These are phyloP conservation scores for Oikopleura dioica DNA, from an alignment of 23 tunicate species.

Conservation along the genomic window DNA sequence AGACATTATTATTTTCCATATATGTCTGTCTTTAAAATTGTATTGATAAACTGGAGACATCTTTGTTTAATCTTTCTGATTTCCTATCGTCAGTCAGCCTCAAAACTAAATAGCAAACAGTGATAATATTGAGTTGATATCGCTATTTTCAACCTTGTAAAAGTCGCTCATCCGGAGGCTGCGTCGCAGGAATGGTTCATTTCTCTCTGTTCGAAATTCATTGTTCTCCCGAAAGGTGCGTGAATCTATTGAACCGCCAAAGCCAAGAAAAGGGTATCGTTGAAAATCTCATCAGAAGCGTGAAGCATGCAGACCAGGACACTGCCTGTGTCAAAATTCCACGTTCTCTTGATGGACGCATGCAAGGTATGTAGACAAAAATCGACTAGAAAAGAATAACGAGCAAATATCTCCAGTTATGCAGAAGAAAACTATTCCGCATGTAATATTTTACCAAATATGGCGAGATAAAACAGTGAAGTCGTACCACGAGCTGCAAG, in stretches of 20 bases:
- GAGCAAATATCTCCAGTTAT: neutral
- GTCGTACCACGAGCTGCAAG: constrained; percentile 5
- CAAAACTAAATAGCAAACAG: too few relatives aligned
- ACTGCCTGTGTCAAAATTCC: neutral
- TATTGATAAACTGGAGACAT: too few relatives aligned
- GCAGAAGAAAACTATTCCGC: constrained; percentile 11
- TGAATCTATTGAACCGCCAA: too few relatives aligned
- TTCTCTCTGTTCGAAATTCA: too few relatives aligned
- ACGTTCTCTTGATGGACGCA: neutral
- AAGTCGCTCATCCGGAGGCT: neutral
- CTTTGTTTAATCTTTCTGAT: too few relatives aligned
- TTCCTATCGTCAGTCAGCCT: too few relatives aligned
- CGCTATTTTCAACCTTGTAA: too few relatives aligned
- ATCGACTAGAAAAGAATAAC: neutral
- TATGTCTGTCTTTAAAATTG: too few relatives aligned
- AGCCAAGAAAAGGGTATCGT: constrained; percentile 9
- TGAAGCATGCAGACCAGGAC: neutral
- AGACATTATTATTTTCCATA: too few relatives aligned
- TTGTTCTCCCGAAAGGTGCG: too few relatives aligned
- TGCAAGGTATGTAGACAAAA: neutral
- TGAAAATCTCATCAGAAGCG: neutral
- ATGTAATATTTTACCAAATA: constrained; percentile 6
- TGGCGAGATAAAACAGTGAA: neutral
- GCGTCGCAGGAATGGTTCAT: too few relatives aligned
- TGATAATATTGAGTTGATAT: too few relatives aligned